Percentiles rank a stretch among this genome's conserved stretches.
These are phyloP conservation scores for Alcis repandata DNA, from an alignment of 2,888 invertebrate species.

Conservation along the genomic window DNA sequence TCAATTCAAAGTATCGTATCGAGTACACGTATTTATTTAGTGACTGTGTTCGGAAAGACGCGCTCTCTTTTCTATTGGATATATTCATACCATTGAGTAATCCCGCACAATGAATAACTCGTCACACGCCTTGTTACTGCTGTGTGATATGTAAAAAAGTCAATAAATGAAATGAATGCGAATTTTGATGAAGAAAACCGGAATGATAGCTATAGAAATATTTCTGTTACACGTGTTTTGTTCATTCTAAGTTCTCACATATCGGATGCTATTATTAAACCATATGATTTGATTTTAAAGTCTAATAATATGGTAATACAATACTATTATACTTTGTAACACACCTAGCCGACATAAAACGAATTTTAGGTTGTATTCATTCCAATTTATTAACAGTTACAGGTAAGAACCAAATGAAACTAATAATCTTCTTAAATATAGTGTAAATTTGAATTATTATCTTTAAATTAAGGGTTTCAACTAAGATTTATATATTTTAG, in stretches of 20 bases:
- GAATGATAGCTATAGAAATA: constrained; percentile 4
- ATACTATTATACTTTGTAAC: neutral
- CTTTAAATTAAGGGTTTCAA: no score
- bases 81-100: neutral
- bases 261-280: constrained; percentile 12
- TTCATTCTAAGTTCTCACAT: neutral
- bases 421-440: no score
- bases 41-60: neutral
- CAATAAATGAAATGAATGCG: constrained; percentile 6
- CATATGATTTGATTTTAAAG: constrained; percentile 18
- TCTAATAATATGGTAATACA: constrained; percentile 19
- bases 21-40: neutral
- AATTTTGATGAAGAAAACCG: constrained; percentile 10
- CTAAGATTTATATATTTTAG: no score
- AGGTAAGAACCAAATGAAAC: no score
- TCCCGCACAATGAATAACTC: neutral
- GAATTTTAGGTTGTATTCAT: neutral
- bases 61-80: neutral
- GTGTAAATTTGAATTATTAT: no score
- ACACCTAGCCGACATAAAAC: neutral
- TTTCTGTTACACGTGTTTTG: constrained; percentile 13
- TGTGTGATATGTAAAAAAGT: neutral
- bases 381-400: no score
- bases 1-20: neutral
- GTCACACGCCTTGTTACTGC: neutral